Percentiles rank a stretch among this genome's conserved stretches.
phyloP scores from a whole-genome alignment of 1,140 invertebrate species.

The Tetramorium parvispinum region DNA sequence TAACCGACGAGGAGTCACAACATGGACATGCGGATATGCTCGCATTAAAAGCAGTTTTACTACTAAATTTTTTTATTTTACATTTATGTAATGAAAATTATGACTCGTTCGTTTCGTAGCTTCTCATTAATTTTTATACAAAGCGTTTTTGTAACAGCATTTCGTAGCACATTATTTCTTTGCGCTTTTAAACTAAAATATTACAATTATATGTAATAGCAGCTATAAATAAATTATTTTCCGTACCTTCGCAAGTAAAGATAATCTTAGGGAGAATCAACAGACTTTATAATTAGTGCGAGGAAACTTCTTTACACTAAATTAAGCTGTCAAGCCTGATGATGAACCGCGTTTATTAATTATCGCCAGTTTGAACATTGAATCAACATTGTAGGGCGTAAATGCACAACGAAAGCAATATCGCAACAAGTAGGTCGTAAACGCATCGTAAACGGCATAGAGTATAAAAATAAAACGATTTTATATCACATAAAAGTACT shows the following conservation, averaged over 20 bases:
- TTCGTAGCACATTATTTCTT: neutral
- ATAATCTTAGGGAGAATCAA: slow-evolving; percentile 15
- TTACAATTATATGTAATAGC: neutral
- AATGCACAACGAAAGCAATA: slow-evolving; percentile 1
- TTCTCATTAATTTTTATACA: slow-evolving; percentile 4
- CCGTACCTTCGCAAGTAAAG: neutral
- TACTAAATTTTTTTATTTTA: slow-evolving; percentile 2
- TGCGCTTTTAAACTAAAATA: neutral
- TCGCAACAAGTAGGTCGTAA: slow-evolving; percentile 25
- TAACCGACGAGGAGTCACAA: neutral
- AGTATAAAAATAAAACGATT: slow-evolving; percentile 9
- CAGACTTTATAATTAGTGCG: slow-evolving; percentile 27
- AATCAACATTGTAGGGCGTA: neutral
- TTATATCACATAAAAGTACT: slow-evolving; percentile 8
- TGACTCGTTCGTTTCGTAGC: neutral
- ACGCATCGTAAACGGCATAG: slow-evolving; percentile 7
- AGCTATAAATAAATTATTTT: neutral
- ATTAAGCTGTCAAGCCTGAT: slow-evolving; percentile 26
- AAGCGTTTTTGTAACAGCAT: neutral
- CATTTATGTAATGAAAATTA: slow-evolving; percentile 25
- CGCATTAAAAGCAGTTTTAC: neutral
- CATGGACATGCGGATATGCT: neutral
- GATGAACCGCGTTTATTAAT: slow-evolving; percentile 16
- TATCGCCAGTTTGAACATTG: slow-evolving; percentile 7
- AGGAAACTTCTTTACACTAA: slow-evolving; percentile 22